Conservation (phyloP, 2,797 vertebrate genomes). For the Forpus xanthops region DNA sequence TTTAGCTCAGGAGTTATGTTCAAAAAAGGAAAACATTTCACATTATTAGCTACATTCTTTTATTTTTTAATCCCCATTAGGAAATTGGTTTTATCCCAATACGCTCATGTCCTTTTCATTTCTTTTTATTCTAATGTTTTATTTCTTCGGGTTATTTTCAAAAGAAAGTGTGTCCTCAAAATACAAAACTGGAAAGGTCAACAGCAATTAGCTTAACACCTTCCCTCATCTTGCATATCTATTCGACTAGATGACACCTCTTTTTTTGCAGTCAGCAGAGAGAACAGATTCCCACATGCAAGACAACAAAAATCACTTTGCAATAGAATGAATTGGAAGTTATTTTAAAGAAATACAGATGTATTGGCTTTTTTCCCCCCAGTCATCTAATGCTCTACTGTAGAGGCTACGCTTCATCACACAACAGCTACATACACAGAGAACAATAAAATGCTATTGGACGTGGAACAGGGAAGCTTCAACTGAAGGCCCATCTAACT, state of each 20-base stretch:
- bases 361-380: background rate
- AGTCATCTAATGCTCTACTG: background rate
- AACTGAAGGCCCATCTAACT: background rate
- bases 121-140: background rate
- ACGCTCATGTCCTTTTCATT: accelerated
- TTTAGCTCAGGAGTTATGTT: background rate
- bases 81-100: background rate
- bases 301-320: background rate
- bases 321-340: background rate
- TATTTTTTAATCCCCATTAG: background rate
- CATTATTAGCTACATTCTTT: background rate
- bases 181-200: background rate
- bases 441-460: background rate
- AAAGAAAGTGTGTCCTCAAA: background rate
- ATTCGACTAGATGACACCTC: background rate
- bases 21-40: background rate
- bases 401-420: background rate
- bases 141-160: background rate
- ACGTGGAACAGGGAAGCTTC: background rate
- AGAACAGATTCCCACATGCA: background rate
- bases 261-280: background rate
- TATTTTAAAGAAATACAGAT: background rate
- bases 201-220: background rate
- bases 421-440: accelerated
- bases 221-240: background rate